Evolutionary conservation across 2,797 vertebrate genomes (phyloP), one percentile per base, ranked within the genome.

Genomic region (Sebastes paucispinis): DNA sequence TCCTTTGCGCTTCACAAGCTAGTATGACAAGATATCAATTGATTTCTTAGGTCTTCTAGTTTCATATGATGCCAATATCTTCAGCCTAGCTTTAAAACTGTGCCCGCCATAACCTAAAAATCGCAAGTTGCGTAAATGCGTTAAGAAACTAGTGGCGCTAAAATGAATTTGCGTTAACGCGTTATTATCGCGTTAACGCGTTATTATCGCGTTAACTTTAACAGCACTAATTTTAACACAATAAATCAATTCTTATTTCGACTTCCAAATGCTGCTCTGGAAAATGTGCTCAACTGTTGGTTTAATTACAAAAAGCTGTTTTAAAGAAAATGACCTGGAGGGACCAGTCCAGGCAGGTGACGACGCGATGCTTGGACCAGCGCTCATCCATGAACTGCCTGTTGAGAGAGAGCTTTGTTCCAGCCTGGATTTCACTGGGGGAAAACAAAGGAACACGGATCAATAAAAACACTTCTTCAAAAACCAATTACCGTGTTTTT

Each of bases 311-410:
- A 63, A 59, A 47, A 47, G 22, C 13, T 32, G 18, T 20, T 3
- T 5, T 32, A 12, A 6, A 20, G 16, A 31, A 25, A 58, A 64
- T 22, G 39, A 99, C 98, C 98, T 99, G 98, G 82, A 94, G 96
- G 50, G 98, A 99, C 98, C 98, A 99, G 92, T 99, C 98, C 93
- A 99, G 95, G 85, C 98, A 99, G 91, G 98, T 99, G 94, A 99
- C 98, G 67, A 99, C 98, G 54, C 98, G 97, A 93, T 99, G 98
- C 89, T 98, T 99, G 88, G 98, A 99, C 98, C 98, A 99, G 89
- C 96, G 98, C 79, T 99, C 98, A 80, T 99, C 98, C 92, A 96
- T 95, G 90, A 99, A 99, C 90, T 98, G 96, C 85, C 98, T 97
- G 77, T 98, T 99, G 84, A 99, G 95, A 64, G 96, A 99, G 73